Percentiles rank a stretch among this genome's conserved stretches.
Evolutionary conservation across 2,888 invertebrate genomes (phyloP).

Genomic region (Tribolium freemani): DNA sequence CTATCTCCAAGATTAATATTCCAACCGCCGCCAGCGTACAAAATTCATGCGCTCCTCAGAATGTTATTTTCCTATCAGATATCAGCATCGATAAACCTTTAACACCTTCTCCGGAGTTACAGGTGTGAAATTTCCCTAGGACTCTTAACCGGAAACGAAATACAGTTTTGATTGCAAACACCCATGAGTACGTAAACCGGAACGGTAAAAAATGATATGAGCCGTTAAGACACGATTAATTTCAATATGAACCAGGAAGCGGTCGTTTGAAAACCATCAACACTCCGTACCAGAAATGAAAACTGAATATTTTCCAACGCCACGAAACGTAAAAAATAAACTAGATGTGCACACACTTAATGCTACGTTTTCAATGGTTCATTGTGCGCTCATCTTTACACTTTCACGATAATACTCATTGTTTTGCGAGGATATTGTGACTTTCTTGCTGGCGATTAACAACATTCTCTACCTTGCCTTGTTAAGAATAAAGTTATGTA

Average conservation of each 20-base stretch:
- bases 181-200: conserved; percentile 30
- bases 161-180: conserved; percentile 28
- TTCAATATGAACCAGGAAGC: conserved; percentile 7
- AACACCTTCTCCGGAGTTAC: conserved; percentile 3
- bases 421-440: conserved; percentile 20
- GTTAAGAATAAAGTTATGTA: conserved; percentile 28
- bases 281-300: neutral
- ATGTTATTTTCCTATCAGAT: conserved; percentile 10
- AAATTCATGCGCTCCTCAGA: neutral
- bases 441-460: conserved; percentile 25
- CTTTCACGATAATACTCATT: conserved; percentile 38
- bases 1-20: conserved; percentile 5
- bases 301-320: neutral
- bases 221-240: conserved; percentile 28
- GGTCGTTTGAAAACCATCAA: neutral
- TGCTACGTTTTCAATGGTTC: conserved; percentile 10
- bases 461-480: conserved; percentile 23
- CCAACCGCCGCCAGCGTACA: neutral
- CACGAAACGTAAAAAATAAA: conserved; percentile 1
- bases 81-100: neutral
- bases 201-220: conserved; percentile 32
- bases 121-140: conserved; percentile 16
- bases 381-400: conserved; percentile 34
- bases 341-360: conserved; percentile 7
- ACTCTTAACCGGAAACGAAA: conserved; percentile 19